phyloP scores from a whole-genome alignment of 2,888 invertebrate species.

The Apamea monoglypha region DNA sequence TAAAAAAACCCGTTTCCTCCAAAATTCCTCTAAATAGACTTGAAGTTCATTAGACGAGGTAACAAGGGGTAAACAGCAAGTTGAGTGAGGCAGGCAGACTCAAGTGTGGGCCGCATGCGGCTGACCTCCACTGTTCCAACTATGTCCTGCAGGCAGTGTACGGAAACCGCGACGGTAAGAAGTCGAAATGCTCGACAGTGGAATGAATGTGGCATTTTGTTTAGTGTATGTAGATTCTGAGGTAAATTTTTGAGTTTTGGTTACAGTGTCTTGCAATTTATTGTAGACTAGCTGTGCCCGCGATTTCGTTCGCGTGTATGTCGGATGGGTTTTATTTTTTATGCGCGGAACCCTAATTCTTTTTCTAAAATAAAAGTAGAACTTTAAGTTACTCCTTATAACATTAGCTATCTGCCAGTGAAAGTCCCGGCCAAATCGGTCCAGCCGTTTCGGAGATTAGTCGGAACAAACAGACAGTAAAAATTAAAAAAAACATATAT shows the following conservation, averaged over 20 bases:
- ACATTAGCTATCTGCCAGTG: not conserved
- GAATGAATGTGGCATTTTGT: conserved; percentile 53
- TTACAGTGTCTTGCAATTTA: conserved; percentile 12
- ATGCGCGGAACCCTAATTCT: too few relatives aligned
- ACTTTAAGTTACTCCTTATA: not conserved
- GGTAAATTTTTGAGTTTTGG: conserved; percentile 11
- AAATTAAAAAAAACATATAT: too few relatives aligned
- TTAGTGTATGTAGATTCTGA: not conserved
- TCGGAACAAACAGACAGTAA: too few relatives aligned
- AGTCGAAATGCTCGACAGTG: conserved; percentile 56
- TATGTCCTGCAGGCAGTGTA: conserved; percentile 65
- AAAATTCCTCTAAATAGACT: conserved; percentile 47
- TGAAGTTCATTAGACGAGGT: conserved; percentile 72
- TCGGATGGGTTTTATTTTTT: not conserved
- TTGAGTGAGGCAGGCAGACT: conserved; percentile 46
- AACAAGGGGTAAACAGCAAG: conserved; percentile 67
- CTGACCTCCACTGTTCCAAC: conserved; percentile 69
- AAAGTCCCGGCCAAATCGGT: too few relatives aligned
- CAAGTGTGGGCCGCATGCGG: conserved; percentile 65
- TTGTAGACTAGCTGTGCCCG: not conserved
- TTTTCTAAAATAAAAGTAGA: not conserved
- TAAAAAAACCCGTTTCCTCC: conserved; percentile 12
- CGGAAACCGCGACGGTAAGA: conserved; percentile 72
- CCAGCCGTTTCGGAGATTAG: too few relatives aligned
- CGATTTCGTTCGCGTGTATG: not conserved